These are phyloP conservation scores for Erpornis zantholeuca DNA, from an alignment of 2,113 vertebrate species.

Conservation along the genomic window DNA sequence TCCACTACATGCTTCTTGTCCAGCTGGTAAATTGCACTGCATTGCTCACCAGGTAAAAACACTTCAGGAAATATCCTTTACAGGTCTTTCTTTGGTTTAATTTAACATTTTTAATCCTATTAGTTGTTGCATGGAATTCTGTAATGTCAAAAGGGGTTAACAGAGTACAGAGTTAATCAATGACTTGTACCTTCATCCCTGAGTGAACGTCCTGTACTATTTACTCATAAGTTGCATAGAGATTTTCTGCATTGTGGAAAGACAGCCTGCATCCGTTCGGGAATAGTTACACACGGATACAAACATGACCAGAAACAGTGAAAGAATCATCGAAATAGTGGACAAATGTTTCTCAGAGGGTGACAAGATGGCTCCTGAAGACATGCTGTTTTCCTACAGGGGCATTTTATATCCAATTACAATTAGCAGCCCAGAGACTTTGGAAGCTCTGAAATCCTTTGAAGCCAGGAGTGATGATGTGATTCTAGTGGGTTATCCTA, in stretches of 20 bases:
- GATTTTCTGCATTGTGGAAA: background rate
- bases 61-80: background rate
- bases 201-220: rapidly evolving
- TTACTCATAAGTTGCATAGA: background rate
- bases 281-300: background rate
- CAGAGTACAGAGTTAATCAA: background rate
- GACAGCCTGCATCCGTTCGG: background rate
- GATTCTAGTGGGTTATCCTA: conserved; percentile 76
- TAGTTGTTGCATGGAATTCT: background rate
- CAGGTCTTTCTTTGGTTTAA: background rate
- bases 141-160: background rate
- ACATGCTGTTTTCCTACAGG: background rate
- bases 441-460: conserved; percentile 42
- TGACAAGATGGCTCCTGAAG: background rate
- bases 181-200: background rate
- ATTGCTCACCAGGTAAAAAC: background rate
- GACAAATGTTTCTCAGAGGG: background rate
- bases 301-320: background rate
- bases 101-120: background rate
- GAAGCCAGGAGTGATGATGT: background rate
- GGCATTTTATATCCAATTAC: background rate
- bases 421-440: background rate
- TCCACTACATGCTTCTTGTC: background rate
- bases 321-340: background rate
- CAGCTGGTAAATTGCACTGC: background rate